Conservation (phyloP, 2,888 invertebrate genomes). For the Salpingus planirostris region DNA sequence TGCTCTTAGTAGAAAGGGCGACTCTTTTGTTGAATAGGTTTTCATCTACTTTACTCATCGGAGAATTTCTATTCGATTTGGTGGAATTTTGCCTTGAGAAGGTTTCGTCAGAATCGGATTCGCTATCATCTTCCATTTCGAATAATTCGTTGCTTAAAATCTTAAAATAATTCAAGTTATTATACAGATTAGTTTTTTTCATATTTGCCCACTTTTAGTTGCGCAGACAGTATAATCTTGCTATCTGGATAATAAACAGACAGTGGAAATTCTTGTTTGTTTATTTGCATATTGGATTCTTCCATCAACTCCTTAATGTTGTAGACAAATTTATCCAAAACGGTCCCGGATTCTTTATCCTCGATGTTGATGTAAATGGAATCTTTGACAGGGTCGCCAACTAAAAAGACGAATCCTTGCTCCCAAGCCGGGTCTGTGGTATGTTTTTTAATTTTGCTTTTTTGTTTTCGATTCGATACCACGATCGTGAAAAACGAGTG, state of each 20-base stretch:
- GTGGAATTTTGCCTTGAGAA: conserved; percentile 1
- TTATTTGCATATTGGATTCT: conserved; percentile 58
- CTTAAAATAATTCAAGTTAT: conserved; percentile 18
- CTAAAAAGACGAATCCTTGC: conserved; percentile 83
- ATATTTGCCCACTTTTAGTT: conserved; percentile 68
- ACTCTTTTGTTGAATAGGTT: too few species aligned
- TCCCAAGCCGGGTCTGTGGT: conserved; percentile 88
- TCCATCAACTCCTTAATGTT: conserved; percentile 57
- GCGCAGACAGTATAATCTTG: conserved; percentile 64
- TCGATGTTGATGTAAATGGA: conserved; percentile 70
- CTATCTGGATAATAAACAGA: too few species aligned
- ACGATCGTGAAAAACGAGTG: conserved; percentile 72
- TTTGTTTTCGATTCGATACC: conserved; percentile 63
- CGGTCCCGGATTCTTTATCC: conserved; percentile 67
- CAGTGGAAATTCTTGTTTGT: conserved; percentile 65
- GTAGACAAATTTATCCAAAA: conserved; percentile 61
- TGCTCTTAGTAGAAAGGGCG: too few species aligned
- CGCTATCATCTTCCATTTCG: conserved; percentile 19
- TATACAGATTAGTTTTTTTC: too few species aligned
- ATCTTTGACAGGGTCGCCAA: conserved; percentile 81
- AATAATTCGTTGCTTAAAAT: conserved; percentile 29
- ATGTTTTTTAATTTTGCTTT: conserved; percentile 61
- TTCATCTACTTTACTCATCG: too few species aligned
- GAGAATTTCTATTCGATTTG: too few species aligned
- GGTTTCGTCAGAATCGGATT: conserved; percentile 20